phyloP scores from a whole-genome alignment of 2,113 vertebrate species.

The Dipodomys spectabilis region DNA sequence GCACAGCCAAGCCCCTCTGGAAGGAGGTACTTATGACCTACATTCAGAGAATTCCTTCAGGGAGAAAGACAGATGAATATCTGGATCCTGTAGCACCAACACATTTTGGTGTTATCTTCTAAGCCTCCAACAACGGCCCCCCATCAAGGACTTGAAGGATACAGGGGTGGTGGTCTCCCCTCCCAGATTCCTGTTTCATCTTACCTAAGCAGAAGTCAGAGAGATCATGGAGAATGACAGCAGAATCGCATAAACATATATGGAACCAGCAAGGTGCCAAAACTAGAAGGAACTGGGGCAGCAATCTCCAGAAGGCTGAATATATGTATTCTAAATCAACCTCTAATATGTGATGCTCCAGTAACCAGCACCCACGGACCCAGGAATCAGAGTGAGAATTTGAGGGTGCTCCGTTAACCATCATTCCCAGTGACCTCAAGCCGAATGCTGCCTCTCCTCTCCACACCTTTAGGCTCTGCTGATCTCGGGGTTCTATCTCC shows the following conservation, averaged over 20 bases:
- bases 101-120: neutral
- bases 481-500: neutral
- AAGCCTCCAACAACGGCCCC: neutral
- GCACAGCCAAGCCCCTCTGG: neutral
- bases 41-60: neutral
- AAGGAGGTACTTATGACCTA: neutral
- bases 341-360: neutral
- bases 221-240: neutral
- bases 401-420: neutral
- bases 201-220: conserved; percentile 11
- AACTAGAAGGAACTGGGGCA: neutral
- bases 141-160: neutral
- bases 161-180: neutral
- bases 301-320: neutral
- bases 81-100: neutral
- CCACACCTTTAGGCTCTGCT: neutral
- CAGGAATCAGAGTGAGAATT: neutral
- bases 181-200: neutral
- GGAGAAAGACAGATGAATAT: neutral
- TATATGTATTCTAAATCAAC: neutral
- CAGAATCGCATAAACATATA: neutral
- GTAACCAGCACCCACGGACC: neutral
- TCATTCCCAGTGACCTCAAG: neutral
- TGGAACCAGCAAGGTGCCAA: neutral
- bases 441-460: neutral